These are phyloP conservation scores for Pipistrellus kuhlii DNA, from an alignment of 2,797 vertebrate genomes.

Conservation along the genomic window DNA sequence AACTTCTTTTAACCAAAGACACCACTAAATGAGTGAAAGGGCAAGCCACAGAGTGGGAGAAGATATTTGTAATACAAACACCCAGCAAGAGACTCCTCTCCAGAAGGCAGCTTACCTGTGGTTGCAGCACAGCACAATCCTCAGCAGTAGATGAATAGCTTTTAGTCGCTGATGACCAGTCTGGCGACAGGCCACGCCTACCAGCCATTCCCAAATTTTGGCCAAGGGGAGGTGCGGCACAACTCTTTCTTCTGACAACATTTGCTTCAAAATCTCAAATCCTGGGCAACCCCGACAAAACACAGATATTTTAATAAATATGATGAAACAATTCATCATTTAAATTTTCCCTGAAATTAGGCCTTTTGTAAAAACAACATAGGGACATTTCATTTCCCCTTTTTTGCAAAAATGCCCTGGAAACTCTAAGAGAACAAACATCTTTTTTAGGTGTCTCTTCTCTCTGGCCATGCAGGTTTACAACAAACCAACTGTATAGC, in stretches of 20 bases:
- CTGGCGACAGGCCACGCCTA: conserved; percentile 96
- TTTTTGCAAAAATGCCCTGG: conserved; percentile 43
- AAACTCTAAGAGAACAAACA: not conserved
- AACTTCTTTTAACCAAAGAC: not conserved
- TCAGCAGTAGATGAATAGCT: conserved; percentile 95
- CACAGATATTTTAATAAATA: conserved; percentile 53
- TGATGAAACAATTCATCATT: not conserved
- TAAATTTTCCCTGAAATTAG: conserved; percentile 45
- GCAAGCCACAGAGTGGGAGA: not conserved
- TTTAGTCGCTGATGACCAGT: conserved; percentile 96
- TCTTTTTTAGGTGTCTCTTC: not conserved
- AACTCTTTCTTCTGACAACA: conserved; percentile 94
- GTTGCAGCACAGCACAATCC: conserved; percentile 91
- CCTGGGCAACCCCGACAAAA: conserved; percentile 86
- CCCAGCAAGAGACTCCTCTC: rapidly evolving
- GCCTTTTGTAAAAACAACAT: conserved; percentile 40
- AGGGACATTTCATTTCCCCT: not conserved
- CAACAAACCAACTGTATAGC: not conserved
- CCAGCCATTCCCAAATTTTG: conserved; percentile 98
- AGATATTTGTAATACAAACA: rapidly evolving
- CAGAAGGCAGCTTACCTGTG: conserved; percentile 88
- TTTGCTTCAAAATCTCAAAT: conserved; percentile 98
- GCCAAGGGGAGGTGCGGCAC: conserved; percentile 92
- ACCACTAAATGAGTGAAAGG: not conserved
- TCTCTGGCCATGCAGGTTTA: not conserved